phyloP scores from a whole-genome alignment of 2,113 vertebrate species.

The Orientallactaga bullata region DNA sequence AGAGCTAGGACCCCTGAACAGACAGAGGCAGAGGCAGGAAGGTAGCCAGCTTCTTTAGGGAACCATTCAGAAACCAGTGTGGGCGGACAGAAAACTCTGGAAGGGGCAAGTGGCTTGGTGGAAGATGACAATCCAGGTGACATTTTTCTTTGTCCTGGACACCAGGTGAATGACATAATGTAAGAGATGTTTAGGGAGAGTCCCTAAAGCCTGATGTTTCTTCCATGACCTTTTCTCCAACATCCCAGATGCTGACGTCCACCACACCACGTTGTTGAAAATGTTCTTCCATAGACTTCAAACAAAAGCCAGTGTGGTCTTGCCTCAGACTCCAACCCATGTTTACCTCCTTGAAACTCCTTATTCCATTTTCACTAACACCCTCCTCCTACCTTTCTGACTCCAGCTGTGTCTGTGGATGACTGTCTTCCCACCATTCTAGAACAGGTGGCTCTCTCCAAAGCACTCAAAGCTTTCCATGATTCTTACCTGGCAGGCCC shows the following conservation, averaged over 20 bases:
- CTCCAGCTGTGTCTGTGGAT: background rate
- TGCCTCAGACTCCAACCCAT: background rate
- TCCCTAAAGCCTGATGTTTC: background rate
- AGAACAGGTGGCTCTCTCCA: background rate
- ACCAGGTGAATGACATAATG: background rate
- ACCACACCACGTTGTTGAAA: background rate
- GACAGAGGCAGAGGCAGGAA: constrained; percentile 27
- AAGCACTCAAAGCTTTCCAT: background rate
- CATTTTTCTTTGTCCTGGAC: constrained; percentile 15
- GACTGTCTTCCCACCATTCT: background rate
- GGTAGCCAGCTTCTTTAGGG: background rate
- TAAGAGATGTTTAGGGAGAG: background rate
- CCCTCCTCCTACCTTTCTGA: background rate
- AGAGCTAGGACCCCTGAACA: background rate
- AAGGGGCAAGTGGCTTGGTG: background rate
- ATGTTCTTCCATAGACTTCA: background rate
- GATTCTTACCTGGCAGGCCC: background rate
- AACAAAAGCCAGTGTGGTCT: background rate
- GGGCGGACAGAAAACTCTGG: background rate
- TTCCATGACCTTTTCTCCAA: background rate
- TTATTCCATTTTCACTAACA: background rate
- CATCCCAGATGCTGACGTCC: background rate
- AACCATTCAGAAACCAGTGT: constrained; percentile 3
- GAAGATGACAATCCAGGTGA: background rate
- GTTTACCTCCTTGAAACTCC: background rate